A percentile compares a stretch with the other conserved stretches of the same genome.
These are phyloP conservation scores for Hypercompe scribonia DNA, from an alignment of 2,888 invertebrate species.

Conservation along the genomic window DNA sequence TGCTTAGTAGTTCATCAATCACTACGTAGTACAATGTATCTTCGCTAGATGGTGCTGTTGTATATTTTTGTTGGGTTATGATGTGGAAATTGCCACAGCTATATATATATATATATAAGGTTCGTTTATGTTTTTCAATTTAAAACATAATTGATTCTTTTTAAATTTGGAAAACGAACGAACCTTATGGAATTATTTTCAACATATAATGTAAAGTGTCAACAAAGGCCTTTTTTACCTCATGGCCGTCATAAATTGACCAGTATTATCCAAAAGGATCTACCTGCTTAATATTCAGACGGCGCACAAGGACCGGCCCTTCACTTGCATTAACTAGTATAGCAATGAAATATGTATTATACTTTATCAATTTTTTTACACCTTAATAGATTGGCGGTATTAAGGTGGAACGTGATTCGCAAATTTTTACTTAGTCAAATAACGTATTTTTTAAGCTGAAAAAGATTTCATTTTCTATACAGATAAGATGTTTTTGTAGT, in stretches of 20 bases:
- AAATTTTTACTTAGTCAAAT: conserved; percentile 28
- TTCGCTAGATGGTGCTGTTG: too few species aligned
- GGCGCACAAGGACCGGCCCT: conserved; percentile 22
- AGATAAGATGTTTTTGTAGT: neutral
- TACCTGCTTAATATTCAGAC: conserved; percentile 48
- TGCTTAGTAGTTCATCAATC: too few species aligned
- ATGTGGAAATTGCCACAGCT: too few species aligned
- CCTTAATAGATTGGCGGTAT: conserved; percentile 36
- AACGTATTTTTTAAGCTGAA: neutral
- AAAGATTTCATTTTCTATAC: neutral
- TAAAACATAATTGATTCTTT: too few species aligned
- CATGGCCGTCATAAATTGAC: conserved; percentile 49
- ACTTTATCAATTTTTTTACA: conserved; percentile 45
- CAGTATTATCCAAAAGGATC: conserved; percentile 47
- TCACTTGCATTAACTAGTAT: conserved; percentile 44
- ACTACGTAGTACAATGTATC: too few species aligned
- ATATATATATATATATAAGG: too few species aligned
- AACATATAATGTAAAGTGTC: conserved; percentile 43
- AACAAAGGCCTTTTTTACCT: conserved; percentile 41
- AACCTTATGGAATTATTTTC: conserved; percentile 5
- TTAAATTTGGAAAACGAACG: too few species aligned
- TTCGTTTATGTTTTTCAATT: too few species aligned
- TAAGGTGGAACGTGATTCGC: conserved; percentile 40
- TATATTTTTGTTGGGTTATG: too few species aligned
- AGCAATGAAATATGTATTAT: conserved; percentile 50